Evolutionary conservation across 2,113 vertebrate genomes (phyloP).

Genomic region (Stegastes partitus): DNA sequence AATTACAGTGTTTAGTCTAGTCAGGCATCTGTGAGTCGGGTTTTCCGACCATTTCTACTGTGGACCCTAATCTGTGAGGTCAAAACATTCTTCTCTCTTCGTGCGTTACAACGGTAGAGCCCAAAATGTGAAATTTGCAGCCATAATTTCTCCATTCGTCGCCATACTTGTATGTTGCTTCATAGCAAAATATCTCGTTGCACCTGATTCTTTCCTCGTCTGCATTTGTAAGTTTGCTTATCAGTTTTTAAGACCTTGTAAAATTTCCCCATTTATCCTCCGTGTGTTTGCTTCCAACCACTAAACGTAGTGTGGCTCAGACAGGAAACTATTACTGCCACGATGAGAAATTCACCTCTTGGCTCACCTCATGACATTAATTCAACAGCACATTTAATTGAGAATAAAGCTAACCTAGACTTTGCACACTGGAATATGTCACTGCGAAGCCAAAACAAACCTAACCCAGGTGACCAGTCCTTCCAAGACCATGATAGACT

Average conservation of each 20-base stretch:
- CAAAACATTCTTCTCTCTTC: slow-evolving; percentile 31
- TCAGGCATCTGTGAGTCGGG: slow-evolving; percentile 35
- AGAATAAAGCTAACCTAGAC: background rate
- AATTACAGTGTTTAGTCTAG: slow-evolving; percentile 43
- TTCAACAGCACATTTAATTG: background rate
- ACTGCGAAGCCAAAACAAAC: slow-evolving; percentile 31
- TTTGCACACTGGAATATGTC: slow-evolving; percentile 6
- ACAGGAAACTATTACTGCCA: slow-evolving; percentile 16
- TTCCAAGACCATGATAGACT: slow-evolving; percentile 25
- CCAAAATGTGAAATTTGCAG: background rate
- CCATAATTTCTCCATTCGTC: background rate
- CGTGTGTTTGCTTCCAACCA: background rate
- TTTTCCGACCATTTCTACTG: slow-evolving; percentile 41
- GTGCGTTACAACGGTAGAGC: background rate
- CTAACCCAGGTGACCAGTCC: slow-evolving; percentile 38
- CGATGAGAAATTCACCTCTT: slow-evolving; percentile 2
- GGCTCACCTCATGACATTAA: slow-evolving; percentile 14
- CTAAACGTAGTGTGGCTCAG: slow-evolving; percentile 10
- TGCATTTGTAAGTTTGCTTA: slow-evolving; percentile 15
- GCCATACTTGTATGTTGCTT: background rate
- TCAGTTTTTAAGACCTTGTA: slow-evolving; percentile 13
- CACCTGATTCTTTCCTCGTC: background rate
- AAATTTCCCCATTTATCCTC: slow-evolving; percentile 5
- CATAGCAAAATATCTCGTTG: background rate
- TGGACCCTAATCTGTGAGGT: slow-evolving; percentile 34